Evolutionary conservation across 1,140 invertebrate species (phyloP).

Genomic region (Ceratosolen fusciceps): DNA sequence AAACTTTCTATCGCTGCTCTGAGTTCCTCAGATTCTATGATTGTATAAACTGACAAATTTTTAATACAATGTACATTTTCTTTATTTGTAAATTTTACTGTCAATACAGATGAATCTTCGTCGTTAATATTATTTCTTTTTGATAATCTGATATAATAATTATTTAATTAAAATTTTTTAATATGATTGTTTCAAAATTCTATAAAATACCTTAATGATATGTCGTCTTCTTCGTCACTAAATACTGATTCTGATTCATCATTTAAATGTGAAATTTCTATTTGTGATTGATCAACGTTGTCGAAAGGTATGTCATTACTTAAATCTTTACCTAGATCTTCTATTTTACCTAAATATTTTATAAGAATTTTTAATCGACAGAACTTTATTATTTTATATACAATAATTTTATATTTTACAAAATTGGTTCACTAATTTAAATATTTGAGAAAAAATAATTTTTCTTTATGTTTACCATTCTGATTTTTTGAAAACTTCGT

Average conservation of each 20-base stretch:
- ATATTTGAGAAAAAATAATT: too few relatives aligned
- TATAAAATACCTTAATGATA: constrained; percentile 63
- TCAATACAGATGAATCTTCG: constrained; percentile 70
- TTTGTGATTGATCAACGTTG: constrained; percentile 53
- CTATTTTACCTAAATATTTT: constrained; percentile 69
- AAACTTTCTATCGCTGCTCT: constrained; percentile 77
- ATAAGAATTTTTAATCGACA: too few relatives aligned
- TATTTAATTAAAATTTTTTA: not conserved
- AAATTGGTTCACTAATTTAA: too few relatives aligned
- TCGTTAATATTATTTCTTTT: constrained; percentile 72
- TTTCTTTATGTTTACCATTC: too few relatives aligned
- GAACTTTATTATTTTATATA: too few relatives aligned
- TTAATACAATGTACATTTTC: constrained; percentile 63
- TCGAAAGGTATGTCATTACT: constrained; percentile 68
- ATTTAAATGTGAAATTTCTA: constrained; percentile 71
- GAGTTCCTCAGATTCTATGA: constrained; percentile 76
- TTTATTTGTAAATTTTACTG: constrained; percentile 74
- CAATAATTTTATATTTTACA: too few relatives aligned
- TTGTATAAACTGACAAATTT: constrained; percentile 69
- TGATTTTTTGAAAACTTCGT: too few relatives aligned
- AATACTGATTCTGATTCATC: constrained; percentile 80
- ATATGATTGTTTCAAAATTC: not conserved
- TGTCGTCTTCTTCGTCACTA: constrained; percentile 85
- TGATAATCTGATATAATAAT: constrained; percentile 58
- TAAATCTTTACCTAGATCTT: constrained; percentile 73